Conservation (phyloP, 2,888 invertebrate genomes). For the Muschampia staudingeri region DNA sequence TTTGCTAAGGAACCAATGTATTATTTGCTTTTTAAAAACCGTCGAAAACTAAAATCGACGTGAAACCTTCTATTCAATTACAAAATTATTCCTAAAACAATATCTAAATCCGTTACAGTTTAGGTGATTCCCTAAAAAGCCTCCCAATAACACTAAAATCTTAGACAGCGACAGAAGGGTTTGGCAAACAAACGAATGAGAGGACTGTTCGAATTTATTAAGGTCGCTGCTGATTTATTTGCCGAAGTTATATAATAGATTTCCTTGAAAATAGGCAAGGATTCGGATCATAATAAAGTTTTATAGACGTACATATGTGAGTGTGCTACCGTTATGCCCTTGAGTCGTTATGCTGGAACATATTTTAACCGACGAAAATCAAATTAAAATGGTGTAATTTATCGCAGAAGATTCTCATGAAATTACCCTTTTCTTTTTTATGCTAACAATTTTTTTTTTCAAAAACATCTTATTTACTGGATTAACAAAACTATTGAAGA, state of each 20-base stretch:
- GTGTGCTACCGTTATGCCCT: background rate
- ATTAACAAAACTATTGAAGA: too few relatives aligned
- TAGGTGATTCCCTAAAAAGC: background rate
- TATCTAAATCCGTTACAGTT: background rate
- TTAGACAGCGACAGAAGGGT: conserved; percentile 41
- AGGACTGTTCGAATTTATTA: conserved; percentile 49
- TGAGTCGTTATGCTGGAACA: background rate
- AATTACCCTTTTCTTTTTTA: too few relatives aligned
- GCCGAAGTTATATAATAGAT: conserved; percentile 46
- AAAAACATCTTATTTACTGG: too few relatives aligned
- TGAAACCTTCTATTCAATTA: too few relatives aligned
- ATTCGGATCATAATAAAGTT: conserved; percentile 30
- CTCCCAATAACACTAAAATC: conserved; percentile 47
- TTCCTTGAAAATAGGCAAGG: conserved; percentile 27
- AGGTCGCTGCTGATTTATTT: conserved; percentile 50
- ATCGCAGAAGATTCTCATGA: background rate
- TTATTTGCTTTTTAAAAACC: too few relatives aligned
- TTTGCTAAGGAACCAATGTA: too few relatives aligned
- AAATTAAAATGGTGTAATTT: background rate
- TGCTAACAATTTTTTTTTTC: too few relatives aligned
- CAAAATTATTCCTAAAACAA: background rate
- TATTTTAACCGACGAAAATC: background rate
- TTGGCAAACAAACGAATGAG: conserved; percentile 51
- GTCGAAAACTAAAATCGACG: too few relatives aligned
- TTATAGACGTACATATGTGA: conserved; percentile 5